Conservation (phyloP, 2,797 vertebrate genomes). For the Cossypha polioptera region DNA sequence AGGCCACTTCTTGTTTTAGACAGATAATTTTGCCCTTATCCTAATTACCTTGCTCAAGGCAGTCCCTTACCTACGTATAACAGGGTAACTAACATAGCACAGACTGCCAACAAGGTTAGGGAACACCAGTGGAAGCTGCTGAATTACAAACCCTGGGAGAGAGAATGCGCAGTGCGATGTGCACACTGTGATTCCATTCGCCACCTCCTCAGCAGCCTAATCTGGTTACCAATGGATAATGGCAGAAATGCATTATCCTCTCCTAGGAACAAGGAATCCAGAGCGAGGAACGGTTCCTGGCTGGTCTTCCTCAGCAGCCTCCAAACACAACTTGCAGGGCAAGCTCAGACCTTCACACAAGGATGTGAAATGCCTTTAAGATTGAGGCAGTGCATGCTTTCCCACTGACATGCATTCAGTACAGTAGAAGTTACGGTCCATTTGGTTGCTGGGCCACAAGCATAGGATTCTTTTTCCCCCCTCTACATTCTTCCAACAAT, state of each 20-base stretch:
- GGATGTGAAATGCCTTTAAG: background rate
- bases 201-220: background rate
- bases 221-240: constrained; percentile 26
- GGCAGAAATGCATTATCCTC: constrained; percentile 22
- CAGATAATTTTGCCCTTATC: background rate
- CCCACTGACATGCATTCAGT: background rate
- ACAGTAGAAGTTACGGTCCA: background rate
- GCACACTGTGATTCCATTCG: fast-evolving
- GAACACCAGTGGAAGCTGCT: background rate
- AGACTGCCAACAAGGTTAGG: background rate
- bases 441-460: background rate
- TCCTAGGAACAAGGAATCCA: background rate
- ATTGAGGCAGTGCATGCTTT: background rate
- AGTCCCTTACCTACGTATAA: background rate
- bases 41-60: background rate
- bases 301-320: background rate
- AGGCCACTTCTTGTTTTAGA: background rate
- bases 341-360: background rate
- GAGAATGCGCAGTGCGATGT: fast-evolving
- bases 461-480: background rate
- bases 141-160: background rate
- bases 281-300: fast-evolving
- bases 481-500: background rate
- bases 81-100: background rate
- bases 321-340: background rate